phyloP scores from a whole-genome alignment of 1,140 invertebrate genomes.

The Pseudomyrmex gracilis region DNA sequence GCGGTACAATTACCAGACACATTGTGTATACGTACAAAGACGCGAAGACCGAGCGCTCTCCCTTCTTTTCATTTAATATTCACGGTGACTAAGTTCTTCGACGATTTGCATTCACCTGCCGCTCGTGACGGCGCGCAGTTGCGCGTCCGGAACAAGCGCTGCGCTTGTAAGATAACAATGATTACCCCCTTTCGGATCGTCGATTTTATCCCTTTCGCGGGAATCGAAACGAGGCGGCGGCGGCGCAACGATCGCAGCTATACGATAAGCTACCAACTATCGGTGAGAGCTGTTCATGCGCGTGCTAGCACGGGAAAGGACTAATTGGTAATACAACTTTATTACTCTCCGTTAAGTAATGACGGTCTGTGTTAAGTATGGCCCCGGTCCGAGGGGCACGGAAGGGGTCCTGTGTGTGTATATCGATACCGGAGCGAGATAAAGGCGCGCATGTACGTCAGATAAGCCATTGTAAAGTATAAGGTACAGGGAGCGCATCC shows the following conservation, averaged over 20 bases:
- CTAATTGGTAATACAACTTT: conserved; percentile 84
- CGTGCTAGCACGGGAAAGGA: conserved; percentile 64
- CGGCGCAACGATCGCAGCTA: conserved; percentile 68
- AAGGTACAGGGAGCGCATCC: conserved; percentile 74
- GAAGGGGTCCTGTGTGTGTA: conserved; percentile 74
- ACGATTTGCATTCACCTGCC: conserved; percentile 46
- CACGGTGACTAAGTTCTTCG: conserved; percentile 41
- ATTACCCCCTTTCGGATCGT: conserved; percentile 63
- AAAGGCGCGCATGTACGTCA: conserved; percentile 67
- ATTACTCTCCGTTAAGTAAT: conserved; percentile 83
- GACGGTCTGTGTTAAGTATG: conserved; percentile 77
- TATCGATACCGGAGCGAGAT: conserved; percentile 78
- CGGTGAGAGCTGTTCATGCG: conserved; percentile 73
- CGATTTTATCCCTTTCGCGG: conserved; percentile 66
- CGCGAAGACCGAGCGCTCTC: conserved; percentile 21
- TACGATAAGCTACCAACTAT: conserved; percentile 75
- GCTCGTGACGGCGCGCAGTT: conserved; percentile 7
- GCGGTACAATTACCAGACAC: conserved; percentile 43
- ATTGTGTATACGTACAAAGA: conserved; percentile 39
- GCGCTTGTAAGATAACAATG: conserved; percentile 62
- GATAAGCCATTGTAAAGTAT: conserved; percentile 72
- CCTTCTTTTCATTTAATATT: conserved; percentile 27
- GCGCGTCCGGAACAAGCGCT: conserved; percentile 20
- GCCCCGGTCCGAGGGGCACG: conserved; percentile 74
- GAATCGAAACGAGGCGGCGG: conserved; percentile 68